Evolutionary conservation across 2,888 invertebrate genomes (phyloP), one percentile per base, ranked within the genome.

Genomic region (Lepidocyrtinus sp.): DNA sequence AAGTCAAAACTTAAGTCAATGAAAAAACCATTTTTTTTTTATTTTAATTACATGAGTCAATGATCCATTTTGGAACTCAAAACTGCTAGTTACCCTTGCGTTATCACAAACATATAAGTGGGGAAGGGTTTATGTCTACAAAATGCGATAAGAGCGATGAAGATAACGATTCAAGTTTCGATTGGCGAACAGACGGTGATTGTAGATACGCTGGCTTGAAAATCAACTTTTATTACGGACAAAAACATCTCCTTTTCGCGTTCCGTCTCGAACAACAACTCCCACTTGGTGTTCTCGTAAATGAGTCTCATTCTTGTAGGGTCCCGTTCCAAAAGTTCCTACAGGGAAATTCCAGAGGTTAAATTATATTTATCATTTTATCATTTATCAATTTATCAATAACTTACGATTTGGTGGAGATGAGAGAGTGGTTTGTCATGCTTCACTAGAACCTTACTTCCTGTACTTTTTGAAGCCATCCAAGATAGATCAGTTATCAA

Each of bases 241-340:
- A 79, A 63, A 21, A 79, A 79, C 1, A 64, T 12, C 2, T 79
- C 74, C 63, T 81, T 83, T 65, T 86, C 86, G n/a, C 55, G 74
- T 21, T 75, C 75, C 0, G 86, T 85, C 67, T 86, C 86, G 75
- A 86, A 86, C 12, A 77, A 71, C 1, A 86, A 59, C 61, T 85
- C 85, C 86, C 86, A 86, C 65, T 71, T 79, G 21, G 27, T 71
- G 55, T 15, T 75, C 65, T 68, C 84, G 70, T 83, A 85, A 7
- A 85, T 81, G 17, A 86, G 71, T 59, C 84, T 72, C 7, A 86
- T 69, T 59, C 82, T 79, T 0, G 82, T 82, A 1, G 68, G 77
- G 21, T 86, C 85, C 15, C 67, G 81, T 82, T 86, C 86, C 68
- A 85, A 71, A 22, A 72, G 82, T 77, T 86, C 86, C 86, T 86